Evolutionary conservation across 1,140 invertebrate genomes (phyloP).

Genomic region (Littorina saxatilis): DNA sequence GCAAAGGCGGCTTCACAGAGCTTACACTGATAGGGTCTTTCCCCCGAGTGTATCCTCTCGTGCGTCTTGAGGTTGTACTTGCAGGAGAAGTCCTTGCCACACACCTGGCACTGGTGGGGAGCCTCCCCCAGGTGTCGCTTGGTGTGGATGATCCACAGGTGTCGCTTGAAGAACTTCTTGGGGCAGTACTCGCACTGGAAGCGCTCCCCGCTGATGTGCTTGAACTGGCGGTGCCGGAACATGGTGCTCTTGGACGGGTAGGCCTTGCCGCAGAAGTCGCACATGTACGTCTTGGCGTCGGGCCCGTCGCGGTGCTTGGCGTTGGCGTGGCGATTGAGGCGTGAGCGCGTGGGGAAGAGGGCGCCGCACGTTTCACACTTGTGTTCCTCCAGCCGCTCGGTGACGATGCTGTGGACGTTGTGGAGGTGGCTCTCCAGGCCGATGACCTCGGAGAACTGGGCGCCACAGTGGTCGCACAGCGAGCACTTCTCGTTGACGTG

Average conservation of each 20-base stretch:
- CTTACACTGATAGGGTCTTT: slow-evolving; percentile 51
- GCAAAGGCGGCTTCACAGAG: slow-evolving; percentile 3
- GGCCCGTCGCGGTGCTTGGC: neutral
- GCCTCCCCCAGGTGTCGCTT: slow-evolving; percentile 40
- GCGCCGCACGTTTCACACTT: neutral
- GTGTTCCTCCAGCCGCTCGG: neutral
- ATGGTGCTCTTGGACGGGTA: neutral
- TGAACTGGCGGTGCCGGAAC: slow-evolving; percentile 1
- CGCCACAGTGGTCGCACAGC: neutral
- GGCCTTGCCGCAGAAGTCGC: slow-evolving; percentile 7
- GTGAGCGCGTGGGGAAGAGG: neutral
- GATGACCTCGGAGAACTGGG: neutral
- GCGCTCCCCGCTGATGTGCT: slow-evolving; percentile 1
- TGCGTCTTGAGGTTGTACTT: slow-evolving; percentile 39
- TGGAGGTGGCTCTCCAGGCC: too few relatives aligned
- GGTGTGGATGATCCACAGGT: slow-evolving; percentile 29
- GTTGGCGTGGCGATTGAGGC: neutral
- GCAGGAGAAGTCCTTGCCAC: slow-evolving; percentile 43
- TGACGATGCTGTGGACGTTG: neutral
- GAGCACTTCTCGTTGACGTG: neutral
- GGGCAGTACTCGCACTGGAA: slow-evolving; percentile 19
- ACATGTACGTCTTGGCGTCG: neutral
- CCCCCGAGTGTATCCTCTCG: slow-evolving; percentile 47
- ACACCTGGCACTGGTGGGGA: slow-evolving; percentile 47
- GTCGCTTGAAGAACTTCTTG: slow-evolving; percentile 13